These are phyloP conservation scores for Phytoseiulus persimilis DNA, from an alignment of 2,888 invertebrate genomes.

Conservation along the genomic window DNA sequence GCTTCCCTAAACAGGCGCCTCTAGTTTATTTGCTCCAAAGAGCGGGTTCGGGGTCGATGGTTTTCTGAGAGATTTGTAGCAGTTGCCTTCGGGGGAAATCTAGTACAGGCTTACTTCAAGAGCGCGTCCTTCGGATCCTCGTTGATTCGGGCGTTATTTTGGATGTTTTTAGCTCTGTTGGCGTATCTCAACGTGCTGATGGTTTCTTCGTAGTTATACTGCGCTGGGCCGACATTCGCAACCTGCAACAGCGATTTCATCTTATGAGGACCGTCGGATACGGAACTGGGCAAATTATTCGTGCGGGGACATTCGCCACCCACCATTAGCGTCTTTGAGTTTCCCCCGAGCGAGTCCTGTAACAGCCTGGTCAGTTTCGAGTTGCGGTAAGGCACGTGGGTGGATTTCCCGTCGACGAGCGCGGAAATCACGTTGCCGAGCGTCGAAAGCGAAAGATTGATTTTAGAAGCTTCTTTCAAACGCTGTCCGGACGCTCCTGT, in stretches of 20 bases:
- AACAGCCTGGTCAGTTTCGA: constrained; percentile 86
- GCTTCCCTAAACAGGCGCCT: too few relatives aligned
- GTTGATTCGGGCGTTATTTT: constrained; percentile 88
- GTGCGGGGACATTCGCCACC: constrained; percentile 44
- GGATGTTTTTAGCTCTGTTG: constrained; percentile 92
- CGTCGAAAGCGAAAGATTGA: constrained; percentile 91
- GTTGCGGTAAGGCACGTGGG: constrained; percentile 95
- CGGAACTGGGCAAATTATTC: not conserved
- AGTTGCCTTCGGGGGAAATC: too few relatives aligned
- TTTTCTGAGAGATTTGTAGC: too few relatives aligned
- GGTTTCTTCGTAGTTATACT: constrained; percentile 91
- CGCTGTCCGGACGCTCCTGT: constrained; percentile 88
- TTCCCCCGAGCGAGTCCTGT: constrained; percentile 94
- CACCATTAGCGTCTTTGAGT: constrained; percentile 89
- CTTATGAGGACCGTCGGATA: constrained; percentile 23
- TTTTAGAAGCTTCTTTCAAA: constrained; percentile 91
- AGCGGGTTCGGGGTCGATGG: too few relatives aligned
- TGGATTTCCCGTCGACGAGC: constrained; percentile 89
- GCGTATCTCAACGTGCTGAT: constrained; percentile 93
- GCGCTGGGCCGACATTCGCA: constrained; percentile 93
- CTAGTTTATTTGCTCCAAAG: too few relatives aligned
- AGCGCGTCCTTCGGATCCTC: constrained; percentile 95
- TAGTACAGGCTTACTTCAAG: constrained; percentile 54
- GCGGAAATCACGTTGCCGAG: constrained; percentile 97
- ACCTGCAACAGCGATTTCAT: constrained; percentile 57